A percentile compares a stretch with the other conserved stretches of the same genome.
phyloP scores from a whole-genome alignment of 2,888 invertebrate species.

The Drosophila prostipennis region DNA sequence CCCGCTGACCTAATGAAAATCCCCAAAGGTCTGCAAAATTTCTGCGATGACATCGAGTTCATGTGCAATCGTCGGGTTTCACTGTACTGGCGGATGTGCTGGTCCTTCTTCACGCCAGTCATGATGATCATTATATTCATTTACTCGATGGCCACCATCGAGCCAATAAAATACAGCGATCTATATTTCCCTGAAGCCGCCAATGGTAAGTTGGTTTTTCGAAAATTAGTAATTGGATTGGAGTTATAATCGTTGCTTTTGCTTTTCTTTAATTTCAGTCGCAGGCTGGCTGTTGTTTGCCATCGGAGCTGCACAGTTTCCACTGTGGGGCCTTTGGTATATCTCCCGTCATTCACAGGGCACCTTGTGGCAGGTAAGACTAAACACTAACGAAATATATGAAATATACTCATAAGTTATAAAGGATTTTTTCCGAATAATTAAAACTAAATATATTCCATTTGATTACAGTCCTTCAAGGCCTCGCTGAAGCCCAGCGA shows the following conservation, averaged over 20 bases:
- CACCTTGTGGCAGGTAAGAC: constrained; percentile 57
- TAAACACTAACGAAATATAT: background rate
- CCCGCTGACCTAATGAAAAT: background rate
- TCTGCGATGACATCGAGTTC: constrained; percentile 90
- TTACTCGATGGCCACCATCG: constrained; percentile 87
- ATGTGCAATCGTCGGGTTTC: constrained; percentile 89
- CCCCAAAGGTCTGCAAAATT: constrained; percentile 86
- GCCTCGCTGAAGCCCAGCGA: constrained; percentile 82
- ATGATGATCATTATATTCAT: constrained; percentile 89
- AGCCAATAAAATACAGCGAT: constrained; percentile 86
- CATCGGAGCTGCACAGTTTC: constrained; percentile 85
- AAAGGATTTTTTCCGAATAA: no score
- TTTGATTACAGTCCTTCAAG: constrained; percentile 82
- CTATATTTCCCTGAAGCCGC: constrained; percentile 86
- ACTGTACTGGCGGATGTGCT: constrained; percentile 91
- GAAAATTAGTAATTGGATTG: background rate
- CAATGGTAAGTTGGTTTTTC: constrained; percentile 84
- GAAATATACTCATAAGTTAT: no score
- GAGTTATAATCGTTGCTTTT: no score
- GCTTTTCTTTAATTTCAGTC: constrained; percentile 75
- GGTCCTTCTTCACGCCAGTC: constrained; percentile 89
- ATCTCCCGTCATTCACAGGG: constrained; percentile 56
- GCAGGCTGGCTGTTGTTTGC: constrained; percentile 86
- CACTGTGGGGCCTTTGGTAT: constrained; percentile 84
- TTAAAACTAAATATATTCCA: no score